Base-by-base conservation (phyloP, 2,113 vertebrate species). In the Lethenteron camtschaticum region DNA sequence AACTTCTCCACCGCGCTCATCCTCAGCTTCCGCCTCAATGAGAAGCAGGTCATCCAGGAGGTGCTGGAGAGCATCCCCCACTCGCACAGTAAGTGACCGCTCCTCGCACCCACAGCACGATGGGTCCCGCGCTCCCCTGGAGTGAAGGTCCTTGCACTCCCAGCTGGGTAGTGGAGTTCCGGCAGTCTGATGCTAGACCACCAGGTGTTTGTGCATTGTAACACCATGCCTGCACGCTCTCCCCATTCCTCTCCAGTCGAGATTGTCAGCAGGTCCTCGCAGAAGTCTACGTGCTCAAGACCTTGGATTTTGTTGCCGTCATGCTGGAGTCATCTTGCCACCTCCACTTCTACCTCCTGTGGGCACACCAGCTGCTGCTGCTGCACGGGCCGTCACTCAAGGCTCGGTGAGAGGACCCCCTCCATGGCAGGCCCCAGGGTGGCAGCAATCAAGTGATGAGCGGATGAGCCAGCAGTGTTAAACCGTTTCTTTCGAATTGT, bases 311-410 rank as follows among this genome's bases (percentile, higher is more conserved):
- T 58, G 68, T 96, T 74, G 89, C 87, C 1, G 70, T 82, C 0
- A 82, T 84, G 13, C 78, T 99, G 73, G 94, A 99, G 72, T 83
- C 68, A 11, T 85, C 89, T 0, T 78, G 78, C 57, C 94, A 99
- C 73, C 79, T 99, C 69, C 86, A 99, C 72, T 99, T 99, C 80
- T 96, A 92, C 77, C 83, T 99, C 56, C 77, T 73, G 1, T 96
- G 94, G 94, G 79, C 86, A 2, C 83, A 89, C 74, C 85, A 75
- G 11, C 72, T 99, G 73, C 89, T 99, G 8, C 81, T 85, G 78
- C 74, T 81, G 69, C 87, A 99, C 1, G 90, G 89, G 9, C 89
- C 88, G 75, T 87, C 84, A 63, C 80, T 99, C 57, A 99, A 99
- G 79, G 80, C 82, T 77, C 87, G 87, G 94, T 92, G 13, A 68